Evolutionary conservation across 2,113 vertebrate species (phyloP), one percentile per base, ranked within the genome.

Genomic region (Laticauda colubrina): DNA sequence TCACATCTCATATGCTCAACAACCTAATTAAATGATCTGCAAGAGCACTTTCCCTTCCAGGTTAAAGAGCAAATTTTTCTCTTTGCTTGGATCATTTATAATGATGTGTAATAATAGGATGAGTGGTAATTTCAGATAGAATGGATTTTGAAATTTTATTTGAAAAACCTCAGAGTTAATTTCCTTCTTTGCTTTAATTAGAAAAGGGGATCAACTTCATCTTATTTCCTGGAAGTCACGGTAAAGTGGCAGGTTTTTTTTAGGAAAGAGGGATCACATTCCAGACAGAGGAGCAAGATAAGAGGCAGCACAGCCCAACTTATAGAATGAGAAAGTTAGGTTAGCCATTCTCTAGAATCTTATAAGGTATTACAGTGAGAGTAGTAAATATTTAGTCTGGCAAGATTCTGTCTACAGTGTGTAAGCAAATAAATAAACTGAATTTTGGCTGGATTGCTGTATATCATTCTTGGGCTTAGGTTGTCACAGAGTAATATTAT

Each of bases 171-270:
- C 75, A 86, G 57, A 87, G 90, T 87, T 88, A 55, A 34, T n/a
- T 92, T 90, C 85, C n/a, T 56, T 93, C 88, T 86, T 85, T 29
- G 4, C 0, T 91, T 75, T 34, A 69, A 69, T 45, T 89, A 93
- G 54, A 51, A 92, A 90, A 93, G 93, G 85, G 3, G 88, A 24
- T 26, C 0, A 0, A 69, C 85, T 92, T 93, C 69, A 91, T 43
- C 1, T 54, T 90, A 39, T 95, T 94, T 92, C 51, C 53, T 94
- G 57, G 29, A 93, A 93, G 64, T 91, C 89, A 85, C 90, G 24
- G 24, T 59, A 59, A 59, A 59, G 23, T 59, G 8, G 9, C 1
- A 24, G 23, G 9, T 24, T 59, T 8, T 59, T 59, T 24, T 59
- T 59, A 9, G 8, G 7, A 59, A 59, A 24, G 9, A 26, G 23